These are phyloP conservation scores for Tympanuchus pallidicinctus DNA, from an alignment of 2,113 vertebrate genomes.

Conservation along the genomic window DNA sequence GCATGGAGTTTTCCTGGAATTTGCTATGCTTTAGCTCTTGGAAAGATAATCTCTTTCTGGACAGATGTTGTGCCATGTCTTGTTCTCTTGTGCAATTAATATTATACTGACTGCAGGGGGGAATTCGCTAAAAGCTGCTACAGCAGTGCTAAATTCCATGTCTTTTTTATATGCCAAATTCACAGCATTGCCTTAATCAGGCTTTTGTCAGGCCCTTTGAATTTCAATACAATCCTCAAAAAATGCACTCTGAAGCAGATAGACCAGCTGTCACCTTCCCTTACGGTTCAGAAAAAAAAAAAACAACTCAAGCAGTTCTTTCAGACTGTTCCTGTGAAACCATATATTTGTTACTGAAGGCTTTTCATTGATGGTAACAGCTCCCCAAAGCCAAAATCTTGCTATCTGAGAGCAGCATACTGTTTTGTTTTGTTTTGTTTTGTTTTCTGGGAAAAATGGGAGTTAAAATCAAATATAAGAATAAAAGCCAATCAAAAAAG, in stretches of 20 bases:
- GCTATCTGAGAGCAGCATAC: background rate
- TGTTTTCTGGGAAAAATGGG: background rate
- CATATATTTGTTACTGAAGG: background rate
- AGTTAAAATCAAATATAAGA: background rate
- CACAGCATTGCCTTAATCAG: conserved; percentile 20
- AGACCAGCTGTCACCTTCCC: conserved; percentile 30
- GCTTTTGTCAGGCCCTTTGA: background rate
- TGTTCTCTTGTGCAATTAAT: background rate
- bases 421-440: too few relatives aligned
- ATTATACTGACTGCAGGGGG: background rate
- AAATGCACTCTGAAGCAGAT: background rate
- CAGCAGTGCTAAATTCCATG: background rate
- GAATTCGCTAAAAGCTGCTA: background rate
- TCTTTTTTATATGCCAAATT: conserved; percentile 16
- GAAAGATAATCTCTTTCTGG: background rate
- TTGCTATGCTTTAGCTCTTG: background rate
- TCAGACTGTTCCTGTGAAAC: conserved; percentile 2
- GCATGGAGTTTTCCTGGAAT: background rate
- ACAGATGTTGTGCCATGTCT: background rate
- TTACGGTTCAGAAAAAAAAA: conserved; percentile 22
- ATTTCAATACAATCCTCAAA: conserved; percentile 40
- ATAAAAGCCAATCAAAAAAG: background rate
- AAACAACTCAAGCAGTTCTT: background rate
- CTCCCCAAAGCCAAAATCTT: background rate
- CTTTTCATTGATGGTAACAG: background rate